Conservation (phyloP, 2,888 invertebrate species). For the Nebria salina region DNA sequence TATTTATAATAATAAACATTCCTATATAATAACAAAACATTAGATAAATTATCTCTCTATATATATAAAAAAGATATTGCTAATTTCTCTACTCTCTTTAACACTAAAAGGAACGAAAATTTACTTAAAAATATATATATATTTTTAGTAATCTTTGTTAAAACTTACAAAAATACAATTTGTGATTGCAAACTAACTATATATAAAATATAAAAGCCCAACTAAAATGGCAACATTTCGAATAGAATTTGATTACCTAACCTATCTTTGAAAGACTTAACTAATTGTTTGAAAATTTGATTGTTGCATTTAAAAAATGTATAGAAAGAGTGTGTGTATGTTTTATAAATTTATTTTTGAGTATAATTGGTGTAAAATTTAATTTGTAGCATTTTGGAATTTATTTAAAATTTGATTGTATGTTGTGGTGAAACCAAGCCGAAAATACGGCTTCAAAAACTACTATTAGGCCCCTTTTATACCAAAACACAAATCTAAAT, state of each 20-base stretch:
- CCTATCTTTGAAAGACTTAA: neutral
- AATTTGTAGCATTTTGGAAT: neutral
- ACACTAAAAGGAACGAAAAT: neutral
- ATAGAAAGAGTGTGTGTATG: neutral
- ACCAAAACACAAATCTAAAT: neutral
- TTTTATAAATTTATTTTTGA: neutral
- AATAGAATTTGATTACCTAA: neutral
- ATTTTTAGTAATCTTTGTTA: neutral
- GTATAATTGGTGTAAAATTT: neutral
- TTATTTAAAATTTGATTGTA: neutral
- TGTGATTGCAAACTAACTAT: neutral
- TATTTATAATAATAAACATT: conserved; percentile 8
- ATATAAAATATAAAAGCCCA: neutral
- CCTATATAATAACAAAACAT: neutral
- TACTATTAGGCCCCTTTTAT: neutral
- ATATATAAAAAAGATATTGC: neutral
- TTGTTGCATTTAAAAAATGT: neutral
- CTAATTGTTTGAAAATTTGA: neutral
- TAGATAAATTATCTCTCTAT: neutral
- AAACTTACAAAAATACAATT: neutral
- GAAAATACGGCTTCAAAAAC: neutral
- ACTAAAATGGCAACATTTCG: neutral
- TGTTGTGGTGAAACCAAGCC: neutral
- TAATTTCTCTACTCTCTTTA: neutral
- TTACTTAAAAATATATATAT: neutral